Base-by-base conservation (phyloP, 2,888 invertebrate species). In the Dicycla oo region DNA sequence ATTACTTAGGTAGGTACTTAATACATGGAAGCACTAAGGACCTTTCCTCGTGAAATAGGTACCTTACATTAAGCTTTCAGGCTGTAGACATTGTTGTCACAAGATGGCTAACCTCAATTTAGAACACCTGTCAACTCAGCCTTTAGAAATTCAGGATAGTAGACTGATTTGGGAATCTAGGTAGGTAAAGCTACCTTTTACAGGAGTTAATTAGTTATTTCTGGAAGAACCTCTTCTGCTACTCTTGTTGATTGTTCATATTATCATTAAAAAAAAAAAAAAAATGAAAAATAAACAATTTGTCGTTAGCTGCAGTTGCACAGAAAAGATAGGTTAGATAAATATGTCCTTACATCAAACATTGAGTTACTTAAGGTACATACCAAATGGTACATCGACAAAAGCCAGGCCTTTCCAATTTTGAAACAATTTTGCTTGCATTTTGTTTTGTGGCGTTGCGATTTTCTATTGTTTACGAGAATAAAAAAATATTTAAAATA, bases 61-160 rank as follows among this genome's bases (percentile, higher is more conserved):
- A 51, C 40, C 10, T 13, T 51, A 23, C 40, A 67, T 40, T 13
- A 40, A n/a, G 5, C 66, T 66, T 67, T 49, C 18, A 67, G 0
- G 26, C 47, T 18, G 10, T 11, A 30, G 5, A 53, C n/a, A 69
- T 10, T 53, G 43, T 43, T 30, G 53, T 38, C 34, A 43, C 43
- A 69, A 43, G 15, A 69, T 38, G n/a, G 18, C 15, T 70, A 8
- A 23, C 26, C 45, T n/a, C 54, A 5, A 49, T 43, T 69, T 15
- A 54, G 10, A 15, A 53, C 43, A 69, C 34, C 34, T 53, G 53
- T 43, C 1, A 23, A 20, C 15, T 23, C 10, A 34, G 15, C 2
- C 7, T 69, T 53, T 53, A 11, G 5, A 53, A 34, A 23, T 43
- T 69, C 20, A 34, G 43, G n/a, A 13, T 53, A 45, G 13, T 38